Evolutionary conservation across 53 echinoderm and acorn worm genomes (phyloP).

Genomic region (Arbacia lixula): DNA sequence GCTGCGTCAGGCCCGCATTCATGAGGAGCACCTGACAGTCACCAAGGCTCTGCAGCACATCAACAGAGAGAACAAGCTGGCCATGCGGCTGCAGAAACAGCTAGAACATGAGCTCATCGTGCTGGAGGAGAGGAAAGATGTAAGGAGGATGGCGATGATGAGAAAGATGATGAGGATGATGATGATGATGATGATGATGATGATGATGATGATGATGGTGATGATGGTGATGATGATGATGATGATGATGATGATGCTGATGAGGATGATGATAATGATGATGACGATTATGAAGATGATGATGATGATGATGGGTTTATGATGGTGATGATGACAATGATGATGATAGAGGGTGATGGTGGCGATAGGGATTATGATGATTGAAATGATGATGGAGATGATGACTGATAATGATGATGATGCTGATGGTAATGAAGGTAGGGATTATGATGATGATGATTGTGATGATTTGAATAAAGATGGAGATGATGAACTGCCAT

Average conservation of each 20-base stretch:
- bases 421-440: no score
- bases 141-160: constrained; percentile 44
- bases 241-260: constrained; percentile 7
- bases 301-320: not conserved
- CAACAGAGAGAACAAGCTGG: constrained; percentile 96
- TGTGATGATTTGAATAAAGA: no score
- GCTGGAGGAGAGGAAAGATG: constrained; percentile 95
- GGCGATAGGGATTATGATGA: no score
- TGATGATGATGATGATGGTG: constrained; percentile 21
- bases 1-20: constrained; percentile 75
- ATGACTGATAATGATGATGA: no score
- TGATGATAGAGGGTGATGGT: no score
- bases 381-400: no score
- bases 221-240: constrained; percentile 25
- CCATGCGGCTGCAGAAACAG: constrained; percentile 88
- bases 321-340: no score
- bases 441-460: no score
- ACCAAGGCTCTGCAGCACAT: constrained; percentile 92
- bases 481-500: no score
- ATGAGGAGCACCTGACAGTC: constrained; percentile 79
- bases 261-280: constrained; percentile 4
- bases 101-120: constrained; percentile 94
- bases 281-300: not conserved
- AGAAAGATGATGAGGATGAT: constrained; percentile 5
- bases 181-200: constrained; percentile 12